phyloP scores from a whole-genome alignment of 2,888 invertebrate species.

The Drosophila siamana region DNA sequence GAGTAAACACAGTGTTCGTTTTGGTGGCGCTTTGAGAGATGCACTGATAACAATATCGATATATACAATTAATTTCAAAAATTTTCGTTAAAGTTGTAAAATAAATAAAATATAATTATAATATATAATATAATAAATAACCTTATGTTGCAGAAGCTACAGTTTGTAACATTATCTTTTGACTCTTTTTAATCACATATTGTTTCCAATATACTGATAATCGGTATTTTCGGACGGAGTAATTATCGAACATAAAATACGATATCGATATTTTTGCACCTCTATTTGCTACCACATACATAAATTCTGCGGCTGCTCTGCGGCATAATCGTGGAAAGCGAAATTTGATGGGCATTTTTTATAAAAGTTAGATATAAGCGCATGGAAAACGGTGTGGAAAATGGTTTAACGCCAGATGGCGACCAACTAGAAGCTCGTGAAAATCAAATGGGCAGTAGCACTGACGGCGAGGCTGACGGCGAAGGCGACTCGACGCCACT shows the following conservation, averaged over 20 bases:
- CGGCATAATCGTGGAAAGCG: constrained; percentile 61
- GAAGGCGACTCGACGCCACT: constrained; percentile 59
- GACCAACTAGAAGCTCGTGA: constrained; percentile 66
- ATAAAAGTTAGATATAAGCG: constrained; percentile 48
- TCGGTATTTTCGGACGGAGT: not conserved
- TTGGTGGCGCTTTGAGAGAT: not conserved
- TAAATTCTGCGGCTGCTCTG: constrained; percentile 75
- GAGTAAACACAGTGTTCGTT: not conserved
- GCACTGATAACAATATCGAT: not conserved
- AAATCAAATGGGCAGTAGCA: constrained; percentile 65
- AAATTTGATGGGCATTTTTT: constrained; percentile 43
- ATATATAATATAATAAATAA: too few species aligned
- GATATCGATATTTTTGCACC: constrained; percentile 28
- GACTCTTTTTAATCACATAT: too few species aligned
- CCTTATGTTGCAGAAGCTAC: too few species aligned
- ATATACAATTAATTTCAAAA: not conserved
- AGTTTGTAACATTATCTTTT: too few species aligned
- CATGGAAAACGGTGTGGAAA: constrained; percentile 79
- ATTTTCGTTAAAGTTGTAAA: not conserved
- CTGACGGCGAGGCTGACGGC: constrained; percentile 62
- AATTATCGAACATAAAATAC: not conserved
- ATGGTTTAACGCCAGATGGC: constrained; percentile 72
- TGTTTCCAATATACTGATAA: not conserved
- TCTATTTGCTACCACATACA: constrained; percentile 62
- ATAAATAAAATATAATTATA: too few species aligned